phyloP scores from a whole-genome alignment of 2,888 invertebrate species.

The Trileptium ribeirensis region DNA sequence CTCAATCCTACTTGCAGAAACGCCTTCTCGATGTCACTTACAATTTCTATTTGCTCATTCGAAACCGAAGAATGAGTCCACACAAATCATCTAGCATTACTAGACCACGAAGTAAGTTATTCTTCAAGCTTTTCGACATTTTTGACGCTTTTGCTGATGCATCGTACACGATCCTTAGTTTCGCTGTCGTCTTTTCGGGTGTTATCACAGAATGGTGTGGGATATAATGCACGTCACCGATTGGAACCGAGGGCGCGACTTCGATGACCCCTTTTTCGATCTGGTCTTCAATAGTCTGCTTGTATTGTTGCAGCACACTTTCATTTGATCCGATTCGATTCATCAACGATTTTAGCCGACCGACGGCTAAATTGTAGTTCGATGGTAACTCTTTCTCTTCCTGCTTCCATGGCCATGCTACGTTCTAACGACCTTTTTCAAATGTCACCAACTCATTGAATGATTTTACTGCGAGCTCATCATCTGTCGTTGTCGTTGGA shows the following conservation, averaged over 20 bases:
- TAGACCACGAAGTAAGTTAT: neutral
- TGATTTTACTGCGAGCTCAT: neutral
- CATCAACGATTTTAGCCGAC: conserved; percentile 1
- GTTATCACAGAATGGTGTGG: conserved; percentile 6
- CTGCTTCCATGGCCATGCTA: conserved; percentile 12
- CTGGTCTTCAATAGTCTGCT: neutral
- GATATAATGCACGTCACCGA: conserved; percentile 14
- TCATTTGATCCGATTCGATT: neutral
- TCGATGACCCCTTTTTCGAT: neutral
- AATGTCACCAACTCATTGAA: neutral
- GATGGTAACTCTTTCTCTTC: neutral
- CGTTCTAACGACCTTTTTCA: neutral
- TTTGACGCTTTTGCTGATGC: neutral
- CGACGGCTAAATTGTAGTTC: neutral
- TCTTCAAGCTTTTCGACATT: neutral
- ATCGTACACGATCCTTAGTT: conserved; percentile 6
- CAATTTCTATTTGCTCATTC: too few relatives aligned
- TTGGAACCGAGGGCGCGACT: neutral
- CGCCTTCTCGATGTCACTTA: too few relatives aligned
- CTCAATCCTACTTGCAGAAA: conserved; percentile 13
- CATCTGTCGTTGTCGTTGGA: neutral
- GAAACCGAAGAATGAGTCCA: too few relatives aligned
- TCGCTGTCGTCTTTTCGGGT: neutral
- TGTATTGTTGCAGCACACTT: neutral
- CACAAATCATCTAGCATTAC: too few relatives aligned